These are phyloP conservation scores for Toxotes chatareus DNA, from an alignment of 2,113 vertebrate species.

Conservation along the genomic window DNA sequence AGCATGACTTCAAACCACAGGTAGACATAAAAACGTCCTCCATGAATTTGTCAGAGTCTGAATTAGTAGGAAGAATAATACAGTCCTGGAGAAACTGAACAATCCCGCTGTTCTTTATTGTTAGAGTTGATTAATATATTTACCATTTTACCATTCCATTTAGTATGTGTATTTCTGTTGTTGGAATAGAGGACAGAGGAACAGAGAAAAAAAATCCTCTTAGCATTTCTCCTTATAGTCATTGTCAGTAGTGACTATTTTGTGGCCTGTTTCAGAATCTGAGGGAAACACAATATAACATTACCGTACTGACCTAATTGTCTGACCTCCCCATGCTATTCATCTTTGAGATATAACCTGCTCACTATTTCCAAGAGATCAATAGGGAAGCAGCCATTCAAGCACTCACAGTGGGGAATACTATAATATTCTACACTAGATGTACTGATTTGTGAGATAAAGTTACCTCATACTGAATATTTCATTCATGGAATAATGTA, in stretches of 20 bases:
- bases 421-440: slow-evolving; percentile 2
- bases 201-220: slow-evolving; percentile 62
- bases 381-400: slow-evolving; percentile 43
- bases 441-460: slow-evolving; percentile 25
- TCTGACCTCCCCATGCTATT: slow-evolving; percentile 28
- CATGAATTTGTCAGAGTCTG: too few species aligned
- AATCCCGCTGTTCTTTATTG: not conserved
- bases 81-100: not conserved
- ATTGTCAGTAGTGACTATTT: slow-evolving; percentile 58
- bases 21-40: not conserved
- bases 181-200: slow-evolving; percentile 14
- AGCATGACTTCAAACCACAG: not conserved
- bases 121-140: not conserved
- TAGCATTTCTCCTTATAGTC: slow-evolving; percentile 61
- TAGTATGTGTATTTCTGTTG: not conserved
- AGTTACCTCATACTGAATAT: slow-evolving; percentile 22
- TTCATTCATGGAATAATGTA: slow-evolving; percentile 35
- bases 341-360: slow-evolving; percentile 66
- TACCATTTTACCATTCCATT: not conserved
- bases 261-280: slow-evolving; percentile 38
- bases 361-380: slow-evolving; percentile 62
- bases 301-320: slow-evolving; percentile 61
- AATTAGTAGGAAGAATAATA: not conserved
- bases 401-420: slow-evolving; percentile 3
- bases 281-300: slow-evolving; percentile 48